Evolutionary conservation across 2,113 vertebrate genomes (phyloP).

Genomic region (Podarcis cretensis): DNA sequence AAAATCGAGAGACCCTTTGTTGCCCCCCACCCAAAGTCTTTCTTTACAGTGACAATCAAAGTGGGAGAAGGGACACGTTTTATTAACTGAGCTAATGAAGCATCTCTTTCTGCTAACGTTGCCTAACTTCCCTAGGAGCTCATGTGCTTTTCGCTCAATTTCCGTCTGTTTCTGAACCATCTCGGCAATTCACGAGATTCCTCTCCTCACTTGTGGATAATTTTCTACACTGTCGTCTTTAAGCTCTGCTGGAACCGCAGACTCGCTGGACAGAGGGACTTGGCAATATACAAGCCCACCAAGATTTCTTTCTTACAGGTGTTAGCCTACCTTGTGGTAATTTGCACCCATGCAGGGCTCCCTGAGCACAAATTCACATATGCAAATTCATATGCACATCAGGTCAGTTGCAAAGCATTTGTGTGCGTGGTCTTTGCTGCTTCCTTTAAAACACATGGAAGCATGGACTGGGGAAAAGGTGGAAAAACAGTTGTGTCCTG

Average conservation of each 20-base stretch:
- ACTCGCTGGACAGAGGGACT: slow-evolving; percentile 28
- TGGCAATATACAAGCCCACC: slow-evolving; percentile 44
- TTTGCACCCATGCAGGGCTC: background rate
- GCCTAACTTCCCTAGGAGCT: slow-evolving; percentile 46
- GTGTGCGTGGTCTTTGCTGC: background rate
- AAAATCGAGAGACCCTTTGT: slow-evolving; percentile 25
- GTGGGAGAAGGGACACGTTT: slow-evolving; percentile 59
- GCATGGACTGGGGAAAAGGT: background rate
- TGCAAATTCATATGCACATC: background rate
- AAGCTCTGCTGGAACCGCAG: slow-evolving; percentile 38
- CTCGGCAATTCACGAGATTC: slow-evolving; percentile 47
- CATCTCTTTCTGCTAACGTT: slow-evolving; percentile 59
- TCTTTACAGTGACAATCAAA: slow-evolving; percentile 44
- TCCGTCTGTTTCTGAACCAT: slow-evolving; percentile 60
- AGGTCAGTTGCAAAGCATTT: background rate
- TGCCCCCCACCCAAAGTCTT: slow-evolving; percentile 14
- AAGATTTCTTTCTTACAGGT: slow-evolving; percentile 44
- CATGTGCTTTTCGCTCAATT: slow-evolving; percentile 63
- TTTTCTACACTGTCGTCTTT: slow-evolving; percentile 42
- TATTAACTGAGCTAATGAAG: slow-evolving; percentile 71
- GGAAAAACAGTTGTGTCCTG: too few species aligned
- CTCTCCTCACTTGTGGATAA: slow-evolving; percentile 47
- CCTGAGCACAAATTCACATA: background rate
- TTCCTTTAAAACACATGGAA: background rate
- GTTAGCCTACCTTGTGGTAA: background rate